Conservation (phyloP, 2,797 vertebrate species). For the Buceros bicornis region DNA sequence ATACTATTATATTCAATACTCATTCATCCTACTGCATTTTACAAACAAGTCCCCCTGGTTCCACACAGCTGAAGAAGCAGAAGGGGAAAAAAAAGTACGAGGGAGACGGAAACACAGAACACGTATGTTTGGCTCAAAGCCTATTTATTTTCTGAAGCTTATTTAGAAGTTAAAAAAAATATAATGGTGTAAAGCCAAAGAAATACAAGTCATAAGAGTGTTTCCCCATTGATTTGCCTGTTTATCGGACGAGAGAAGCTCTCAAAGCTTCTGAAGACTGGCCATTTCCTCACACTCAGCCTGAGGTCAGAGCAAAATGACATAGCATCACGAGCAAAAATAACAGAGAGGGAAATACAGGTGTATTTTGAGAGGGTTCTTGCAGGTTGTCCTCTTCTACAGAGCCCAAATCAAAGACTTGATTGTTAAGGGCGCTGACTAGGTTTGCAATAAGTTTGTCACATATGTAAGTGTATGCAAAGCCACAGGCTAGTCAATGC, state of each 20-base stretch:
- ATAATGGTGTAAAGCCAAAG: background rate
- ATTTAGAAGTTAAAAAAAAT: background rate
- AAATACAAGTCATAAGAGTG: background rate
- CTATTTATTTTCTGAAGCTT: background rate
- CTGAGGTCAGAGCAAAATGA: background rate
- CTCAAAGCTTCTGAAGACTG: background rate
- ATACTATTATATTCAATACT: background rate
- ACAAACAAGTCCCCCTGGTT: background rate
- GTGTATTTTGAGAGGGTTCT: background rate
- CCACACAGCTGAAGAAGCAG: background rate
- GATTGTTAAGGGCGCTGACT: background rate
- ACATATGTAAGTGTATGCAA: background rate
- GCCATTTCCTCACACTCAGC: background rate
- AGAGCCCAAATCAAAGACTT: background rate
- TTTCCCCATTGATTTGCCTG: background rate
- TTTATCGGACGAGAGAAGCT: background rate
- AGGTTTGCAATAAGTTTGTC: background rate
- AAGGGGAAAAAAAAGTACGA: rapidly evolving
- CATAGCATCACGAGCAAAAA: background rate
- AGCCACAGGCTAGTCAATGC: background rate
- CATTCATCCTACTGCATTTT: background rate
- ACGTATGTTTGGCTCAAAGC: background rate
- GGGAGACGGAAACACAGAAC: too few relatives aligned
- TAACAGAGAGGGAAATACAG: background rate
- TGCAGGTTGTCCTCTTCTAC: background rate